A percentile compares a stretch with the other conserved stretches of the same genome.
phyloP scores from a whole-genome alignment of 2,797 vertebrate genomes.

The Notoglanidium macrostoma region DNA sequence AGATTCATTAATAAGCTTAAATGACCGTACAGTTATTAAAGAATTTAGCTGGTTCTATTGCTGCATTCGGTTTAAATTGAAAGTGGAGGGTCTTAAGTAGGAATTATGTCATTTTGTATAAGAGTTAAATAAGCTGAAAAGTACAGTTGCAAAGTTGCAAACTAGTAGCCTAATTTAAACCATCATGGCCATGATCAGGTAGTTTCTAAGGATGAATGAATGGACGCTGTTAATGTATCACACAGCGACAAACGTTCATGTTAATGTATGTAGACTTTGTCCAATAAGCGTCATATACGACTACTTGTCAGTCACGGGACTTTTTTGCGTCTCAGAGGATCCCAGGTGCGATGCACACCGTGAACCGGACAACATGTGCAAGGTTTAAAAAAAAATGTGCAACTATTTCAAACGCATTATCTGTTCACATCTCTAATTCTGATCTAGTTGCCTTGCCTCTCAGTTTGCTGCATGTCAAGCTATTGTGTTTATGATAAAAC shows the following conservation, averaged over 20 bases:
- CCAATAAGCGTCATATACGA: not conserved
- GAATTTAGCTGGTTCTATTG: too few species aligned
- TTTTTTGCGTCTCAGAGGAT: not conserved
- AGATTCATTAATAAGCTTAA: conserved; percentile 29
- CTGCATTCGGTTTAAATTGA: too few species aligned
- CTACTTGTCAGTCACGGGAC: not conserved
- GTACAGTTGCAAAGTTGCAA: too few species aligned
- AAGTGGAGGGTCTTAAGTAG: too few species aligned
- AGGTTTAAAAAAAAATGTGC: not conserved
- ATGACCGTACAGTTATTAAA: not conserved
- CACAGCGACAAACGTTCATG: not conserved
- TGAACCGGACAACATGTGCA: not conserved
- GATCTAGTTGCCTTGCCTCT: conserved; percentile 8
- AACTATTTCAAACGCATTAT: not conserved
- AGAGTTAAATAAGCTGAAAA: too few species aligned
- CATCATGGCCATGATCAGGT: not conserved
- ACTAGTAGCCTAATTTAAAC: not conserved
- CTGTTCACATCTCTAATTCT: not conserved
- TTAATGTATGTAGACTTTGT: not conserved
- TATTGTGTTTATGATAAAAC: too few species aligned
- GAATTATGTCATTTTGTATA: too few species aligned
- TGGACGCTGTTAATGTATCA: not conserved
- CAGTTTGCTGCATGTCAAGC: conserved; percentile 23
- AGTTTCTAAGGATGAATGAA: not conserved
- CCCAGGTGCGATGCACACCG: not conserved